Conservation (phyloP, 2,113 vertebrate genomes). For the Nyctereutes procyonoides region DNA sequence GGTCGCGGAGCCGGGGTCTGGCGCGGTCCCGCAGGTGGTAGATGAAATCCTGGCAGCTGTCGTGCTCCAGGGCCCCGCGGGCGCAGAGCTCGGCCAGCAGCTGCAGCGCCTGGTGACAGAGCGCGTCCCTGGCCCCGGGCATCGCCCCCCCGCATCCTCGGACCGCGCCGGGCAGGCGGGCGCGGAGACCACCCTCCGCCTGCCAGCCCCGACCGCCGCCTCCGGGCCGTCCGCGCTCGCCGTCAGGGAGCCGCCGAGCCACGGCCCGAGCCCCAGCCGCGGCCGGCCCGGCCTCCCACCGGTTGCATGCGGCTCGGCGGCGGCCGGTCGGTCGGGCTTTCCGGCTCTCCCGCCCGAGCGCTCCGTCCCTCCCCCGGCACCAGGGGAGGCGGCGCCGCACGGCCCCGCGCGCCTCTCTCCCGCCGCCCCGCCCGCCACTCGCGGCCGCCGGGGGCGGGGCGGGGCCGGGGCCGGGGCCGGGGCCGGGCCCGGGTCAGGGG, state of each 20-base stretch:
- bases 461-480: constrained; percentile 75
- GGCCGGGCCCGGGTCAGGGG: constrained; percentile 65
- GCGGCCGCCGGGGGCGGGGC: constrained; percentile 64
- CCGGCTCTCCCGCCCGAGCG: constrained; percentile 59
- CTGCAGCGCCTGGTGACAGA: constrained; percentile 98
- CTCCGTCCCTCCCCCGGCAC: constrained; percentile 61
- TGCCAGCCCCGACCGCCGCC: constrained; percentile 81
- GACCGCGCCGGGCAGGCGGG: constrained; percentile 88
- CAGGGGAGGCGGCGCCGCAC: constrained; percentile 68
- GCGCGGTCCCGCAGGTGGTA: constrained; percentile 96
- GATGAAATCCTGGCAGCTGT: constrained; percentile 97
- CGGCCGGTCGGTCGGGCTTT: constrained; percentile 1
- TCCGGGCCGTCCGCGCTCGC: constrained; percentile 64
- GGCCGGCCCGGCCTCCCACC: constrained; percentile 78
- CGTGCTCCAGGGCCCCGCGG: constrained; percentile 96
- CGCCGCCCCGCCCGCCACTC: constrained; percentile 74
- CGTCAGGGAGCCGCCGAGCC: constrained; percentile 21
- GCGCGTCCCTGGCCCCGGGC: constrained; percentile 98
- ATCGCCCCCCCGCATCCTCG: constrained; percentile 99
- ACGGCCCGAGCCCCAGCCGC: constrained; percentile 40
- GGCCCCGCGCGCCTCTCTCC: constrained; percentile 55
- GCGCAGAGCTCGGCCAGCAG: constrained; percentile 97
- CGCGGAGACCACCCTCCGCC: constrained; percentile 87
- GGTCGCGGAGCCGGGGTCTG: constrained; percentile 94
- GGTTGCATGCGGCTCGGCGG: constrained; percentile 81